Conservation (phyloP, 2,888 invertebrate species). For the Microctonus brassicae region DNA sequence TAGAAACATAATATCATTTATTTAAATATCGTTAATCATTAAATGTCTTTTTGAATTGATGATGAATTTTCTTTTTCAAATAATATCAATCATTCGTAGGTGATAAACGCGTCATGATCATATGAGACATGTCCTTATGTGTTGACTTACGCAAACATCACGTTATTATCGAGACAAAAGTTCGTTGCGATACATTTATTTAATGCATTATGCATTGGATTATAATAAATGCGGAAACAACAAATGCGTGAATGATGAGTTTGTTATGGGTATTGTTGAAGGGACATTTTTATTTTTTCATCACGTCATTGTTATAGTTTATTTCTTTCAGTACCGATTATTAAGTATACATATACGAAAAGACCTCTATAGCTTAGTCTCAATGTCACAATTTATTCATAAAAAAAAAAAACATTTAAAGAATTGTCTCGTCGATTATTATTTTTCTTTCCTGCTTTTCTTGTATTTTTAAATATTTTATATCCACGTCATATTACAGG, state of each 20-base stretch:
- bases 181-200: slow-evolving; percentile 7
- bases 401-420: neutral
- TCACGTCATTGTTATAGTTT: neutral
- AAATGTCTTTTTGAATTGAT: slow-evolving; percentile 12
- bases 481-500: neutral
- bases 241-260: slow-evolving; percentile 3
- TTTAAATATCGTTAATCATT: slow-evolving; percentile 14
- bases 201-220: neutral
- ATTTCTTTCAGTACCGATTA: neutral
- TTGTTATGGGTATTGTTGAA: neutral
- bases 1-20: neutral
- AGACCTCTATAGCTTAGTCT: neutral
- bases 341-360: neutral
- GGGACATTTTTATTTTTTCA: neutral
- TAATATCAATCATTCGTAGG: slow-evolving; percentile 16
- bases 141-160: slow-evolving; percentile 22
- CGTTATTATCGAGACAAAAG: neutral
- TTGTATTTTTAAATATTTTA: neutral
- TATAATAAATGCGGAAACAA: slow-evolving; percentile 9
- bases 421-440: neutral
- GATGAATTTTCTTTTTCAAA: neutral
- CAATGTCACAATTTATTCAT: neutral
- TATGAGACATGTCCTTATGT: slow-evolving; percentile 11
- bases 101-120: slow-evolving; percentile 2
- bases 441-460: neutral